Percentiles rank a stretch among this genome's conserved stretches.
phyloP scores from a whole-genome alignment of 2,888 invertebrate species.

The Apodemia hepburni region DNA sequence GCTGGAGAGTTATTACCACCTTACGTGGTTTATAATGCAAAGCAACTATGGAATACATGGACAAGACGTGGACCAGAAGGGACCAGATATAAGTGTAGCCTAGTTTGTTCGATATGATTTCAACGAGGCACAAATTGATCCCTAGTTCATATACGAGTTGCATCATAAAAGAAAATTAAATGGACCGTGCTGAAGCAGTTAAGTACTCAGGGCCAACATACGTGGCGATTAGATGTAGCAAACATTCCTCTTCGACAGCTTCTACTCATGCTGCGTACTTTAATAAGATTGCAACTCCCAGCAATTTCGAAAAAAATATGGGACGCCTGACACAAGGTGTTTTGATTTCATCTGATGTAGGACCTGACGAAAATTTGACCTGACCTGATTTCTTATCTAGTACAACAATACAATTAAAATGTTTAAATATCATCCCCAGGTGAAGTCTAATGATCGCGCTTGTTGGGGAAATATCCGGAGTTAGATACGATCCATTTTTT shows the following conservation, averaged over 20 bases:
- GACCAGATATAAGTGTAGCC: conserved; percentile 41
- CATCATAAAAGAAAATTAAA: not conserved
- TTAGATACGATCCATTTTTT: not conserved
- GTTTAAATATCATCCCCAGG: conserved; percentile 3
- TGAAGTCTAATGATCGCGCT: conserved; percentile 1
- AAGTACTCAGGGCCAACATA: not conserved
- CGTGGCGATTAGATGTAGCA: conserved; percentile 15
- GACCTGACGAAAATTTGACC: conserved; percentile 34
- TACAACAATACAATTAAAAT: not conserved
- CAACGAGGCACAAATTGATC: not conserved
- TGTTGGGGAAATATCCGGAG: not conserved
- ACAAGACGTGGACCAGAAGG: conserved; percentile 35
- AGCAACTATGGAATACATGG: conserved; percentile 42
- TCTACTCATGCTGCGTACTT: conserved; percentile 16
- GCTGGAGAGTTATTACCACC: conserved; percentile 34
- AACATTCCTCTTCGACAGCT: conserved; percentile 15
- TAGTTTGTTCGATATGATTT: conserved; percentile 30
- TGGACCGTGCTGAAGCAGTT: not conserved
- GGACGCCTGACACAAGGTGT: conserved; percentile 32
- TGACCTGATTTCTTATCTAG: not conserved
- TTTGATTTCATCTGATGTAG: conserved; percentile 26
- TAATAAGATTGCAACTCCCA: conserved; percentile 10
- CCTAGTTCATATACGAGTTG: not conserved
- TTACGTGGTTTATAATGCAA: conserved; percentile 51
- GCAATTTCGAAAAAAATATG: conserved; percentile 7